Evolutionary conservation across 1,140 invertebrate species (phyloP).

Genomic region (Microvelia longipes): DNA sequence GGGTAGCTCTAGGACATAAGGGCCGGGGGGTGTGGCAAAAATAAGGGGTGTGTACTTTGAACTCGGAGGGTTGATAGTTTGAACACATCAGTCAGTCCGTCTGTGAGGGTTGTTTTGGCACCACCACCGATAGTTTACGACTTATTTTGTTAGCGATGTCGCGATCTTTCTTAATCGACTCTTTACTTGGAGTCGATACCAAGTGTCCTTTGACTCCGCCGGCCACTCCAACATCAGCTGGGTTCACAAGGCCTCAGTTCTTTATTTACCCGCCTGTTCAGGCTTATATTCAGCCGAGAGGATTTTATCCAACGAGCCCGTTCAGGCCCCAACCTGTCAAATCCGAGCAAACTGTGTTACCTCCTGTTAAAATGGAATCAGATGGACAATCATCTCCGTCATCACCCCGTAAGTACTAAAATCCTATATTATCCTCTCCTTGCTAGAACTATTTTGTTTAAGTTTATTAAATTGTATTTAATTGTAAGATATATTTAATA

Average conservation of each 20-base stretch:
- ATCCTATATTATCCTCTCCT: too few species aligned
- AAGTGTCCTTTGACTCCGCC: not conserved
- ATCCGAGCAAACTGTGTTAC: not conserved
- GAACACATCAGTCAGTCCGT: not conserved
- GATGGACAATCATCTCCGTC: not conserved
- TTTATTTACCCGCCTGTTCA: not conserved
- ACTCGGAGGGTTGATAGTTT: not conserved
- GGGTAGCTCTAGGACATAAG: not conserved
- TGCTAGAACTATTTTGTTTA: too few species aligned
- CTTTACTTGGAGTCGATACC: not conserved
- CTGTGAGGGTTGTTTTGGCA: not conserved
- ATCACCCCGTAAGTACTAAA: not conserved
- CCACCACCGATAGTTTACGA: not conserved
- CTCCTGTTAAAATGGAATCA: not conserved
- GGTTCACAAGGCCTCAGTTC: not conserved
- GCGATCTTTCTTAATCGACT: not conserved
- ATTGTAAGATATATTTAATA: too few species aligned
- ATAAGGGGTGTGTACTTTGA: not conserved
- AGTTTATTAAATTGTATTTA: too few species aligned
- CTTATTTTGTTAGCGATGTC: not conserved
- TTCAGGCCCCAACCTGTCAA: not conserved
- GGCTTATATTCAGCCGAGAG: not conserved
- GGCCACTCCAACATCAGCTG: not conserved
- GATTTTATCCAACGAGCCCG: not conserved
- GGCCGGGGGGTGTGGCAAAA: not conserved